phyloP scores from a whole-genome alignment of 2,113 vertebrate species.

The Illadopsis cleaveri region DNA sequence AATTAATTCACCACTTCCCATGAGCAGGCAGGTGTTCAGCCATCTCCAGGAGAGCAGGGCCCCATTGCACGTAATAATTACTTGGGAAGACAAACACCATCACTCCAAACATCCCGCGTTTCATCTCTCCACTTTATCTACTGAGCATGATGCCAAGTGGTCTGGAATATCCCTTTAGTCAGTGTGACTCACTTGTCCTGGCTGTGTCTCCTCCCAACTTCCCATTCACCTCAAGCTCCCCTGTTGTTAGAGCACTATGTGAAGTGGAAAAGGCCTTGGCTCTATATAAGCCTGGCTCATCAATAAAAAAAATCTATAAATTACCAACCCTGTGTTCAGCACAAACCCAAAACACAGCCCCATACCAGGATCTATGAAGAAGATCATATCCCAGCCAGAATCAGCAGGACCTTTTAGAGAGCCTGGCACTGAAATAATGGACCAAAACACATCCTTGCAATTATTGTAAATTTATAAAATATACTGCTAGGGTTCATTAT shows the following conservation, averaged over 20 bases:
- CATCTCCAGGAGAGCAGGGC: background rate
- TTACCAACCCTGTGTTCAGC: background rate
- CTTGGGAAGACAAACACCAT: background rate
- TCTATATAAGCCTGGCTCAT: background rate
- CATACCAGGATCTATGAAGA: background rate
- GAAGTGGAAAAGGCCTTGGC: background rate
- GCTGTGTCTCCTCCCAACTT: background rate
- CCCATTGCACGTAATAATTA: fast-evolving
- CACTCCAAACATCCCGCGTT: fast-evolving
- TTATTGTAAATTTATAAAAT: background rate
- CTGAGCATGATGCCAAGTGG: background rate
- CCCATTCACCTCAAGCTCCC: fast-evolving
- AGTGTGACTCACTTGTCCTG: background rate
- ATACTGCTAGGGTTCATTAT: background rate
- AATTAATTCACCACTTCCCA: background rate
- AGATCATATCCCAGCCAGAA: background rate
- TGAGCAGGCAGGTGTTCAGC: background rate
- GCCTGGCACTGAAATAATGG: background rate
- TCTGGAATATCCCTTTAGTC: background rate
- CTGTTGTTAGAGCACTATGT: background rate
- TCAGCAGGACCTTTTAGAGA: background rate
- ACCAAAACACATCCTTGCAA: background rate
- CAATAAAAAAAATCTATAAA: background rate
- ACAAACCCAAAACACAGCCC: background rate
- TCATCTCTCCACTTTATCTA: background rate